Conservation (phyloP, 2,797 vertebrate genomes). For the Phrynocephalus guinanensis region DNA sequence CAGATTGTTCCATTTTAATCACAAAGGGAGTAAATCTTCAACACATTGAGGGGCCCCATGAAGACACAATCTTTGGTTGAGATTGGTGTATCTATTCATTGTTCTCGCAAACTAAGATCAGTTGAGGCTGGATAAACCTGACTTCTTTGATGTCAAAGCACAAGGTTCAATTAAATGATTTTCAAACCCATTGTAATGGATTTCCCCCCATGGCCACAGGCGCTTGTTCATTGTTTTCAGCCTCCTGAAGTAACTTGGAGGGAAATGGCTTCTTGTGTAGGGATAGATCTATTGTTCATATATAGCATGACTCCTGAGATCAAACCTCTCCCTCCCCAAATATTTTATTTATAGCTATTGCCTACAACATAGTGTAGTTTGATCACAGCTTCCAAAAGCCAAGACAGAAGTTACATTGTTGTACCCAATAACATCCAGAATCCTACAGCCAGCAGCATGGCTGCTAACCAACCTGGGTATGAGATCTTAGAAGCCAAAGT, state of each 20-base stretch:
- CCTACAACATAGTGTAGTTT: background rate
- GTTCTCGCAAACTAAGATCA: too few relatives aligned
- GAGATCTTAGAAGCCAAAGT: too few relatives aligned
- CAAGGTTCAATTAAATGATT: conserved; percentile 1
- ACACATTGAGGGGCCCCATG: background rate
- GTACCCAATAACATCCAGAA: too few relatives aligned
- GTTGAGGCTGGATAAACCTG: background rate
- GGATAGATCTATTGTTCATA: background rate
- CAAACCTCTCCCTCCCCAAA: background rate
- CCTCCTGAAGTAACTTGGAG: background rate
- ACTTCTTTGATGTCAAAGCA: background rate
- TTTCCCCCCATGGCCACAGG: background rate
- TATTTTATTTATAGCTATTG: too few relatives aligned
- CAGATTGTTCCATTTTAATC: background rate
- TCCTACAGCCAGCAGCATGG: too few relatives aligned
- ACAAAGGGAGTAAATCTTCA: background rate
- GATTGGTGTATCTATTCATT: background rate
- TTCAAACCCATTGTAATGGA: conserved; percentile 22
- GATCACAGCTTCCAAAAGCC: too few relatives aligned
- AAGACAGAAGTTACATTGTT: too few relatives aligned
- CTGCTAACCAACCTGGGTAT: too few relatives aligned
- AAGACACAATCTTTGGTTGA: background rate
- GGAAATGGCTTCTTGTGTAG: too few relatives aligned
- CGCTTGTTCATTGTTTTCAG: background rate
- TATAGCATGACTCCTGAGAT: background rate